These are phyloP conservation scores for Pteropus alecto DNA, from an alignment of 2,113 vertebrate species.

Conservation along the genomic window DNA sequence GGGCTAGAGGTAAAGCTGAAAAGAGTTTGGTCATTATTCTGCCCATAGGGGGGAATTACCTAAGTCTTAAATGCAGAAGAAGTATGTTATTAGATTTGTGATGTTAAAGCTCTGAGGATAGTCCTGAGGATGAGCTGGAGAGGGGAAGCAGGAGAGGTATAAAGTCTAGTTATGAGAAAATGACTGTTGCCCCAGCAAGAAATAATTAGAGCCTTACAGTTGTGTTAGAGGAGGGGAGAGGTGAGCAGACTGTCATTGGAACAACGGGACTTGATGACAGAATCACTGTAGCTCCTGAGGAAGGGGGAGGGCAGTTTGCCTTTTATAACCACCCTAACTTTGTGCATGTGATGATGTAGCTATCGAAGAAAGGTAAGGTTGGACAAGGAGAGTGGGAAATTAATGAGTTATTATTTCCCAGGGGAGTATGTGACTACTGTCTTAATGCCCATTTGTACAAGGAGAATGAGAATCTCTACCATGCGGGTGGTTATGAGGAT, in stretches of 20 bases:
- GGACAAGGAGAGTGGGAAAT: not conserved
- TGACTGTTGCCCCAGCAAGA: not conserved
- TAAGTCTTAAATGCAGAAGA: not conserved
- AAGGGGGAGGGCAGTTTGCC: not conserved
- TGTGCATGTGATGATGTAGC: not conserved
- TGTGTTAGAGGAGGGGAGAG: not conserved
- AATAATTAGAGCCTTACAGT: not conserved
- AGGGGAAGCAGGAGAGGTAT: not conserved
- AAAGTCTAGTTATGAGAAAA: not conserved
- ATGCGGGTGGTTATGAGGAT: not conserved
- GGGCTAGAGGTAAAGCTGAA: not conserved
- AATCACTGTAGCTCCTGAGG: not conserved
- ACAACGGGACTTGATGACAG: not conserved
- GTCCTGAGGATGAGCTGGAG: not conserved
- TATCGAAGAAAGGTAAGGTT: not conserved
- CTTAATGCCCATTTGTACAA: not conserved
- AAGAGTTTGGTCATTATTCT: not conserved
- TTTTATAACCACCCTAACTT: not conserved
- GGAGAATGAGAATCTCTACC: not conserved
- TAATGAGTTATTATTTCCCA: not conserved
- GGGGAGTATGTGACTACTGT: not conserved
- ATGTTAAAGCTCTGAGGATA: not conserved
- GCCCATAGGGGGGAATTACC: not conserved
- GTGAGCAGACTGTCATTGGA: not conserved
- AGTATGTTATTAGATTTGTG: not conserved